These are phyloP conservation scores for Eulemur rufifrons DNA, from an alignment of 2,113 vertebrate species.

Conservation along the genomic window DNA sequence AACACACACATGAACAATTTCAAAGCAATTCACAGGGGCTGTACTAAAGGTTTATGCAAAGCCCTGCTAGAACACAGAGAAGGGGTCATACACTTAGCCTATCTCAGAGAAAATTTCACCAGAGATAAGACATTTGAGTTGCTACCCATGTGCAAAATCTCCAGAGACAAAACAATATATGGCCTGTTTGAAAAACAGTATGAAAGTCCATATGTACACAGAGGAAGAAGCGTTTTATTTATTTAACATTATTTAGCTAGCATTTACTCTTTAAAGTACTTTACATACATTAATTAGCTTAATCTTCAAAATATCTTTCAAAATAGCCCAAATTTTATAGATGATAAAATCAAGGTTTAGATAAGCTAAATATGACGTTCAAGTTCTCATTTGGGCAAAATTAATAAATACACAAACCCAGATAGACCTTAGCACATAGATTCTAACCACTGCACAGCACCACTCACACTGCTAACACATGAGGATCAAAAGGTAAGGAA, in stretches of 20 bases:
- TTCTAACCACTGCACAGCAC: not conserved
- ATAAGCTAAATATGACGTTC: not conserved
- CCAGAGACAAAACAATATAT: not conserved
- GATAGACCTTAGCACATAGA: not conserved
- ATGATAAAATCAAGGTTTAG: not conserved
- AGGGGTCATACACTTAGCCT: not conserved
- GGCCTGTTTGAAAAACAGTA: not conserved
- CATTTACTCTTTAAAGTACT: not conserved
- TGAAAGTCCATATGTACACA: not conserved
- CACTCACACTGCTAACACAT: not conserved
- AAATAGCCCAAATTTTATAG: slow-evolving; percentile 2
- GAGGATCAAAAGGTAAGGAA: not conserved
- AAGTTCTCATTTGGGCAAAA: not conserved
- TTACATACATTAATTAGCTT: not conserved
- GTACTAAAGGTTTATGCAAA: not conserved
- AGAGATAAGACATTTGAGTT: not conserved
- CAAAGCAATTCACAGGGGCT: not conserved
- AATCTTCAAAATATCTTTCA: not conserved
- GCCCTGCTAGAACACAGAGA: not conserved
- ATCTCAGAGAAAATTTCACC: not conserved
- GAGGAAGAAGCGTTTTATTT: not conserved
- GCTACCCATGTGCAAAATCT: not conserved
- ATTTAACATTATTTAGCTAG: not conserved
- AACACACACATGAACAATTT: not conserved
- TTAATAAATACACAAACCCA: not conserved